These are phyloP conservation scores for Falco columbarius DNA, from an alignment of 2,797 vertebrate species.

Conservation along the genomic window DNA sequence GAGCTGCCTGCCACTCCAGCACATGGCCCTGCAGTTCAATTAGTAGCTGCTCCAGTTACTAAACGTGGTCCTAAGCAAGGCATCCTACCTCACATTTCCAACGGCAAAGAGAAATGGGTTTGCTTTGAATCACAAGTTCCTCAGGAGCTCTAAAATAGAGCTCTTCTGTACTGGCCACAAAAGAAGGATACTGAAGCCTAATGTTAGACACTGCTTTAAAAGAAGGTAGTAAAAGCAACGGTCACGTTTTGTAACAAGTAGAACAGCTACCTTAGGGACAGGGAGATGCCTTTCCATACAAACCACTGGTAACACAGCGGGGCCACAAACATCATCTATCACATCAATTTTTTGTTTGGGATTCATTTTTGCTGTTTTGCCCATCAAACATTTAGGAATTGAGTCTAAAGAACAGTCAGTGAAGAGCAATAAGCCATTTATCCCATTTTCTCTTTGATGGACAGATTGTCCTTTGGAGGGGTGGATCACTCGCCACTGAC, in stretches of 20 bases:
- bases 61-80: neutral
- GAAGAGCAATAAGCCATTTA: neutral
- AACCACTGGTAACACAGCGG: neutral
- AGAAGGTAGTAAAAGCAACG: neutral
- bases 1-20: neutral
- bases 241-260: neutral
- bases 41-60: neutral
- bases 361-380: neutral
- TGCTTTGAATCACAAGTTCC: neutral
- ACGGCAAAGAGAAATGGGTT: neutral
- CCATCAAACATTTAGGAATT: neutral
- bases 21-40: rapidly evolving
- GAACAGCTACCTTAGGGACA: neutral
- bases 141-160: neutral
- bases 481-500: neutral
- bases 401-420: neutral
- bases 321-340: neutral
- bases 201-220: neutral
- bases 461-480: neutral
- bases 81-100: neutral
- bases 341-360: neutral
- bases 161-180: neutral
- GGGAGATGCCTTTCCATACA: neutral
- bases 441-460: neutral
- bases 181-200: neutral